phyloP scores from a whole-genome alignment of 2,888 invertebrate genomes.

The Morpho achilles region DNA sequence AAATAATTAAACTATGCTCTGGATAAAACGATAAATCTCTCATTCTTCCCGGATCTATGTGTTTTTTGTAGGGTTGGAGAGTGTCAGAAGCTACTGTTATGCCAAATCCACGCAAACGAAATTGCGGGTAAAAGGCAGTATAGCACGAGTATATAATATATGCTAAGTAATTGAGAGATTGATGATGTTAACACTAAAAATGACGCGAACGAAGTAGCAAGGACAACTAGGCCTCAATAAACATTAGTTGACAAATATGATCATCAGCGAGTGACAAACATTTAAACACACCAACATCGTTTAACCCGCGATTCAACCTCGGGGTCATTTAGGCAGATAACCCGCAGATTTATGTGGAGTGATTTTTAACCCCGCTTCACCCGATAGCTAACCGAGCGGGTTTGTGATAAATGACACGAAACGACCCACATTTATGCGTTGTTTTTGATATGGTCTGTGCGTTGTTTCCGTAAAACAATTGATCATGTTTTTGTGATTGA shows the following conservation, averaged over 20 bases:
- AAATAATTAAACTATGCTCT: too few relatives aligned
- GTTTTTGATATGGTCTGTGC: constrained; percentile 34
- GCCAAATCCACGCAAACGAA: too few relatives aligned
- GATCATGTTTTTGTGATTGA: constrained; percentile 35
- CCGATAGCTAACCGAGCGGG: constrained; percentile 41
- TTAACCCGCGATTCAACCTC: constrained; percentile 46
- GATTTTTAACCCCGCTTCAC: constrained; percentile 72
- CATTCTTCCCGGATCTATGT: too few relatives aligned
- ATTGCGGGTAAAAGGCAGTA: too few relatives aligned
- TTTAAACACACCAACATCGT: constrained; percentile 34
- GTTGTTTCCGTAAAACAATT: constrained; percentile 31
- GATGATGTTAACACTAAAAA: too few relatives aligned
- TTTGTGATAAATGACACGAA: constrained; percentile 48
- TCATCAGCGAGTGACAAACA: constrained; percentile 45
- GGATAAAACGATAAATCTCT: too few relatives aligned
- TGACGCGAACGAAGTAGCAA: too few relatives aligned
- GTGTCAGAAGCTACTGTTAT: too few relatives aligned
- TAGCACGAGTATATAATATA: too few relatives aligned
- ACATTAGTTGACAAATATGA: constrained; percentile 35
- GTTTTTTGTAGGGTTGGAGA: too few relatives aligned
- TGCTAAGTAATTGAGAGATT: too few relatives aligned
- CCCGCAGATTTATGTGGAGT: constrained; percentile 65
- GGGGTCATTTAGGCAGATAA: constrained; percentile 68
- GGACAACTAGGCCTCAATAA: not conserved
- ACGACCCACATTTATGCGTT: constrained; percentile 41